Evolutionary conservation across 2,113 vertebrate species (phyloP), one percentile per base, ranked within the genome.

Genomic region (Xiphophorus hellerii): DNA sequence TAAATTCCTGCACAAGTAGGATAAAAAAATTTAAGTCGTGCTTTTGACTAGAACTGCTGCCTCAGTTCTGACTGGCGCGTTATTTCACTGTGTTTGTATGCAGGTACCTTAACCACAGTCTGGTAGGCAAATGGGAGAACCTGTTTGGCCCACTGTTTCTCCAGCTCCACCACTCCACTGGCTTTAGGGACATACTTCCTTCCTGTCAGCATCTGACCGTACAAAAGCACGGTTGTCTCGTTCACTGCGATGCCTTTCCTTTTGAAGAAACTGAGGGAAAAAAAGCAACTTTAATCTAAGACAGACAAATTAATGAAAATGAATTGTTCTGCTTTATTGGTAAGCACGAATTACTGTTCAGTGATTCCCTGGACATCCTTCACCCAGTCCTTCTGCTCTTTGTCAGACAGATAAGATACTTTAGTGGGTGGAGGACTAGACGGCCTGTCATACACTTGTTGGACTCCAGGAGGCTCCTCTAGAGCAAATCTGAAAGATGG

Each of bases 101-200:
- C 2, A 0, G 2, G 71, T 90, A 99, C 97, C 95, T 96, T 96
- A 67, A 99, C 97, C 81, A 97, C 78, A 6, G 96, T 96, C 92
- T 99, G 97, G 90, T 94, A 94, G 87, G 97, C 95, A 83, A 97
- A 98, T 65, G 97, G 96, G 81, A 98, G 94, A 83, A 94, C 86
- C 93, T 99, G 97, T 90, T 97, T 99, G 82, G 97, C 94, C 98
- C 98, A 99, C 83, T 99, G 98, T 74, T 99, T 99, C 92, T 99
- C 97, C 74, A 99, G 92, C 86, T 92, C 94, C 78, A 99, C 97
- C 30, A 95, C 93, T 61, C 97, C 97, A n/a, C 92, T 95, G 71
- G 95, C 95, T 86, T 93, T 95, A 54, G 98, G 90, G 48, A 97
- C 93, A 3, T 98, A 99, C 74, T 96, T 98, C 74, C 93, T 95